Evolutionary conservation across 2,113 vertebrate species (phyloP).

Genomic region (Xiphophorus maculatus): DNA sequence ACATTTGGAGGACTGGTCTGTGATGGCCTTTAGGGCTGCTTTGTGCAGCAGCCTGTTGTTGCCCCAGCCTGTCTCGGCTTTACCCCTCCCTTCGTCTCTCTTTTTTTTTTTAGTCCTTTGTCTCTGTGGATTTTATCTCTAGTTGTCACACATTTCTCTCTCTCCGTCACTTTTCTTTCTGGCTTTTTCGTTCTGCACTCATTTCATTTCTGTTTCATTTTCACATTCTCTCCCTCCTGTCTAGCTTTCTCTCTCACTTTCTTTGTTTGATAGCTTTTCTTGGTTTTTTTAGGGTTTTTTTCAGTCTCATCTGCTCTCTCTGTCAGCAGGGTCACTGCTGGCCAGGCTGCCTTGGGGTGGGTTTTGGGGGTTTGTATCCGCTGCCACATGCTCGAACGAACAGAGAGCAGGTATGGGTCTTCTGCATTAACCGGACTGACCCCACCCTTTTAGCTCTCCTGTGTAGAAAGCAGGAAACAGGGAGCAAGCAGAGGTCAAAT

Average conservation of each 20-base stretch:
- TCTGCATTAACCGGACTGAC: constrained; percentile 33
- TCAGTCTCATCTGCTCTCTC: background rate
- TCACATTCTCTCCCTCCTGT: constrained; percentile 27
- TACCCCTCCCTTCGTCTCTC: background rate
- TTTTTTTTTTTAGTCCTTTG: constrained; percentile 46
- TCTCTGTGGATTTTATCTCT: constrained; percentile 58
- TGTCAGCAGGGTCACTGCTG: constrained; percentile 27
- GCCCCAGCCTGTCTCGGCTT: constrained; percentile 38
- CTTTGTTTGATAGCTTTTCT: constrained; percentile 19
- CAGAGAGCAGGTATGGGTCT: constrained; percentile 14
- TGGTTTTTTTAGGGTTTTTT: background rate
- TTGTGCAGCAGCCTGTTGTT: constrained; percentile 51
- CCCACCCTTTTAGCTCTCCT: constrained; percentile 19
- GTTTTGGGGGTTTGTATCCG: background rate
- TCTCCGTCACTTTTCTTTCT: constrained; percentile 35
- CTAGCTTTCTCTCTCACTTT: constrained; percentile 3
- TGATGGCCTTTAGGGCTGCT: constrained; percentile 55
- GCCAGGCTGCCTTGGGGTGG: constrained; percentile 36
- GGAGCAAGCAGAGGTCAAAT: constrained; percentile 45
- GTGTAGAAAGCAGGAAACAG: constrained; percentile 41
- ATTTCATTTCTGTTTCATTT: constrained; percentile 47
- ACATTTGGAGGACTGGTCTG: constrained; percentile 71
- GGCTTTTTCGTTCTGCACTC: constrained; percentile 15
- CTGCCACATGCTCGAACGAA: constrained; percentile 25
- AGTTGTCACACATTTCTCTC: constrained; percentile 52